Base-by-base conservation (phyloP, 1,140 invertebrate genomes). In the Cydia pomonella region DNA sequence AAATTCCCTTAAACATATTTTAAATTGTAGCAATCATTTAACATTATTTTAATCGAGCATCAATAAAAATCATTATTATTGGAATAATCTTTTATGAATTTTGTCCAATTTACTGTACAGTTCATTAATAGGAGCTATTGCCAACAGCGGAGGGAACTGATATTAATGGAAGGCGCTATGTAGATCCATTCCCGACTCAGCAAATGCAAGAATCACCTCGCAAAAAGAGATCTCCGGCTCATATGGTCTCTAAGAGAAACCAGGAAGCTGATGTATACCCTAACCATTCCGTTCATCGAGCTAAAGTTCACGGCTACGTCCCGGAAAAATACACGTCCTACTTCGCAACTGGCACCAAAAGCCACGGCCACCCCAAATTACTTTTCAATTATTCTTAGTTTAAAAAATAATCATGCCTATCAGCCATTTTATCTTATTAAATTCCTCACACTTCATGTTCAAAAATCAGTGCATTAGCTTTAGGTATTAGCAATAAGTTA, bases 131-230 rank as follows among this genome's bases (percentile, higher is more conserved):
- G 88, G 85, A 89, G 87, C 86, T 82, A 89, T 91, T 87, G 84
- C 87, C 84, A 87, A 91, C 91, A 92, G 91, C 86, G 89, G 91
- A 92, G 87, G 89, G 89, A 85, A 91, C 77, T 84, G 89, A 92
- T 87, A 87, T 91, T 87, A 91, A 84, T 73, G 85, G 85, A 71
- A 78, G 91, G 50, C 81, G 91, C 23, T 92, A 87, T 75, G 89
- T 92, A 75, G 91, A 92, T 72, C 90, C 90, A 0, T 92, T 91
- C 64, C 91, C 91, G 2, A 87, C 77, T 18, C 89, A 89, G 73
- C 90, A 89, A 75, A 82, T 92, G 81, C 89, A 91, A 77, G 91
- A 92, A 6, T 84, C 87, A 9, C 91, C 89, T 41, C 81, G 91
- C n/a, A 90, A 84, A 79, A 92, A 91, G 73, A 80, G 91, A 63